Percentiles rank a stretch among this genome's conserved stretches.
Evolutionary conservation across 2,113 vertebrate species (phyloP).

Genomic region (Gadus chalcogrammus): DNA sequence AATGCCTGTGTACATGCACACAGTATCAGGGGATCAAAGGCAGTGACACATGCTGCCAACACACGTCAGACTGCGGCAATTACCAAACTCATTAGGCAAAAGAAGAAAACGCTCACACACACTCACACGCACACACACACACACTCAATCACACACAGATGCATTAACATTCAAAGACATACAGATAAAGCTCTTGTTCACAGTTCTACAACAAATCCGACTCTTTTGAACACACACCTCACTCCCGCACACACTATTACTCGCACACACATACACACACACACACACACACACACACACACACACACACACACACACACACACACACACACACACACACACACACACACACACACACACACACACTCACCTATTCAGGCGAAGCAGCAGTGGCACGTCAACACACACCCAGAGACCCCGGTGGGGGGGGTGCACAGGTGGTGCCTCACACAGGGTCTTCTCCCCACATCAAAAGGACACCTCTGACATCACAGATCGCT

Average conservation of each 20-base stretch:
- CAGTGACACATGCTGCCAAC: slow-evolving; percentile 33
- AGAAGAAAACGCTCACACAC: slow-evolving; percentile 12
- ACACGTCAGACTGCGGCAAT: slow-evolving; percentile 45
- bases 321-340: too few relatives aligned
- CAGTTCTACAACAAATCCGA: slow-evolving; percentile 12
- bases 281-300: too few relatives aligned
- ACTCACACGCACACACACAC: slow-evolving; percentile 24
- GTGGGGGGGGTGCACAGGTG: slow-evolving; percentile 73
- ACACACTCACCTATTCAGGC: too few relatives aligned
- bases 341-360: too few relatives aligned
- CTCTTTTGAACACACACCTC: slow-evolving; percentile 37
- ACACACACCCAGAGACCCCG: neutral
- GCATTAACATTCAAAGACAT: slow-evolving; percentile 13
- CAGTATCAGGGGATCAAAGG: slow-evolving; percentile 48
- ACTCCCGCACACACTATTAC: slow-evolving; percentile 14
- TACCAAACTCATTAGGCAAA: slow-evolving; percentile 36
- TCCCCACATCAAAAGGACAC: slow-evolving; percentile 98
- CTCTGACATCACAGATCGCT: slow-evolving; percentile 98
- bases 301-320: too few relatives aligned
- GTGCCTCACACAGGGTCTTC: slow-evolving; percentile 85
- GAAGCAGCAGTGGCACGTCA: too few relatives aligned
- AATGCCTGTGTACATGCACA: slow-evolving; percentile 4
- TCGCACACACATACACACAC: too few relatives aligned
- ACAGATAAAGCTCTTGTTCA: slow-evolving; percentile 8
- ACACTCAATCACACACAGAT: slow-evolving; percentile 10